These are phyloP conservation scores for Gryllus longicercus DNA, from an alignment of 2,888 invertebrate genomes.

Conservation along the genomic window DNA sequence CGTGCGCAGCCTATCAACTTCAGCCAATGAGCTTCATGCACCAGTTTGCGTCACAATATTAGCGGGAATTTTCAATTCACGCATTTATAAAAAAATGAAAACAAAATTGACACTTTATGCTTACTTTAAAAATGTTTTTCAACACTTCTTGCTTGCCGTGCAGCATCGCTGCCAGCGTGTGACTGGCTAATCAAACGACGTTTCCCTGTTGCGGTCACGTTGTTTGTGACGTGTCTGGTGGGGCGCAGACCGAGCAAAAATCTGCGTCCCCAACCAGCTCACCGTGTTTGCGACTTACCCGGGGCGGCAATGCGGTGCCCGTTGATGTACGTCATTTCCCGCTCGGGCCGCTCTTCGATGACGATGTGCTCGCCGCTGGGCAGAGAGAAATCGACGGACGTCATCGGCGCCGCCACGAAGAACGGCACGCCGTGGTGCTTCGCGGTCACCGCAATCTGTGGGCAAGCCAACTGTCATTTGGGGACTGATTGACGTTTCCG, in stretches of 20 bases:
- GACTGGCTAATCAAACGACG: no score
- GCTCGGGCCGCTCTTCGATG: constrained; percentile 88
- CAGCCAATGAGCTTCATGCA: no score
- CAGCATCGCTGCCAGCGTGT: no score
- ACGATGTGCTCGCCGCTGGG: constrained; percentile 79
- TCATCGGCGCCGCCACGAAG: constrained; percentile 90
- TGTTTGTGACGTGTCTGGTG: no score
- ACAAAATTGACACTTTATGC: neutral
- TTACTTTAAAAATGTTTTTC: no score
- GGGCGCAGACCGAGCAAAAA: neutral
- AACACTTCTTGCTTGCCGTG: no score
- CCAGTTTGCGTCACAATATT: no score
- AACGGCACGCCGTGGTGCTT: constrained; percentile 89
- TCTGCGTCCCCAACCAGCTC: neutral
- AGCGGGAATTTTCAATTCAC: no score
- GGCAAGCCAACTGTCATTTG: neutral
- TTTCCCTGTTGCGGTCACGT: no score
- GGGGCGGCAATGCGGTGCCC: constrained; percentile 83
- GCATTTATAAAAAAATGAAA: no score
- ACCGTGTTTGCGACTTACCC: constrained; percentile 52
- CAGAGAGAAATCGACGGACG: constrained; percentile 81
- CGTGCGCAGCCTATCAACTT: no score
- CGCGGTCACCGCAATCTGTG: constrained; percentile 80
- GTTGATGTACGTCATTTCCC: constrained; percentile 88
- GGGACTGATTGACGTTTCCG: neutral